Evolutionary conservation across 2,888 invertebrate species (phyloP).

Genomic region (Amphipoea lucens): DNA sequence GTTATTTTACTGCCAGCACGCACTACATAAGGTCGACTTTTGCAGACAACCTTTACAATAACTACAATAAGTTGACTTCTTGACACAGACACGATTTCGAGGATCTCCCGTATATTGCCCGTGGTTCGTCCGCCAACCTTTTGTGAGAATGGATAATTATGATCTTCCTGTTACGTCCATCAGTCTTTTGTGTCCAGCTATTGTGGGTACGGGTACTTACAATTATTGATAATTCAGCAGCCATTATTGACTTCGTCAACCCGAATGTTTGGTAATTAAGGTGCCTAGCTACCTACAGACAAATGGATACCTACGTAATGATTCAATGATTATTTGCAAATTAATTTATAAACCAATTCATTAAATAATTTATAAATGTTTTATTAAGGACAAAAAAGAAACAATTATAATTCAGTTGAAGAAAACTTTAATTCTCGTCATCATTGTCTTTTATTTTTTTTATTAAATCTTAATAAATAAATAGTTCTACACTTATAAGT

Average conservation of each 20-base stretch:
- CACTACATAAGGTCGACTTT: too few relatives aligned
- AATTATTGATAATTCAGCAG: not conserved
- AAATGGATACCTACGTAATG: not conserved
- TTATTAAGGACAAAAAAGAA: not conserved
- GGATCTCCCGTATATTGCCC: not conserved
- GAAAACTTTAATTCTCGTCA: conserved; percentile 60
- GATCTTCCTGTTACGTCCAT: not conserved
- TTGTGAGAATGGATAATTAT: not conserved
- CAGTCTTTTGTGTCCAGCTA: not conserved
- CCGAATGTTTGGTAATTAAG: not conserved
- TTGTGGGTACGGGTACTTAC: not conserved
- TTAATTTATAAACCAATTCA: not conserved
- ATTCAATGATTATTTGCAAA: not conserved
- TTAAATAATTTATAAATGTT: too few relatives aligned
- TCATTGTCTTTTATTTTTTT: conserved; percentile 70
- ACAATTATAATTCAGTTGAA: conserved; percentile 31
- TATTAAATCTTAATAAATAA: conserved; percentile 68
- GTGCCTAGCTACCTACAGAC: not conserved
- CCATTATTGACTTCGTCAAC: not conserved
- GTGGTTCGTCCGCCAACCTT: not conserved
- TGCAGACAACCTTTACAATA: too few relatives aligned
- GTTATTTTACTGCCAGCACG: too few relatives aligned
- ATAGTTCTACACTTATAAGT: conserved; percentile 69
- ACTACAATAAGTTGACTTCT: too few relatives aligned
- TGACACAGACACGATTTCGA: not conserved